Evolutionary conservation across 2,888 invertebrate species (phyloP), one percentile per base, ranked within the genome.

Genomic region (Drosophila barbarae): DNA sequence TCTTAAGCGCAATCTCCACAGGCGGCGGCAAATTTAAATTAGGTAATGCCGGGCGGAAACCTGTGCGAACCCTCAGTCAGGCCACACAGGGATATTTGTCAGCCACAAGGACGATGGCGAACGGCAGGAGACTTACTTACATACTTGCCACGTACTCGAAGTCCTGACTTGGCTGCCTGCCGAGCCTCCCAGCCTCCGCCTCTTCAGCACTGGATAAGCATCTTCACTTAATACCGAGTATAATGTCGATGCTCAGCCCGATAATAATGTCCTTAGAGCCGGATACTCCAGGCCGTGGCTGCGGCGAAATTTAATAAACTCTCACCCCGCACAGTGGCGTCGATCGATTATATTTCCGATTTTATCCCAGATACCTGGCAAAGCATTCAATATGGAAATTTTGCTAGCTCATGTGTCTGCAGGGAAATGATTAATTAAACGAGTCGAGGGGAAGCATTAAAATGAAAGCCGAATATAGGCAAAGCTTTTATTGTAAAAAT

Each of bases 211-310:
- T 71, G 71, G 82, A 84, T 84, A 84, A 83, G 81, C 80, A 84
- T 84, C 82, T 84, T 79, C 70, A 73, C 79, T 84, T 83, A 84
- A 82, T 84, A 72, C 77, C 75, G 74, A 72, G 74, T 79, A 82
- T 74, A 83, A 83, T 82, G 85, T 71, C 74, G 80, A 80, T 85
- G 85, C 69, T 79, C 55, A 64, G 70, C 46, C 64, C 72, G 84
- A 78, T 81, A 77, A 78, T 83, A 81, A 85, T 77, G 84, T 79
- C 71, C 82, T 78, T 74, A 78, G 74, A 68, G 71, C 52, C 41
- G 28, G 36, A 68, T 34, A 46, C 44, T 54, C 60, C 58, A 26
- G 46, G 46, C 42, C 28, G 30, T 28, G 42, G 52, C 52, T 41
- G 47, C 21, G 59, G 49, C 57, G 69, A 68, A 74, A 84, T 84